Evolutionary conservation across 2,113 vertebrate genomes (phyloP).

Genomic region (Ictalurus punctatus): DNA sequence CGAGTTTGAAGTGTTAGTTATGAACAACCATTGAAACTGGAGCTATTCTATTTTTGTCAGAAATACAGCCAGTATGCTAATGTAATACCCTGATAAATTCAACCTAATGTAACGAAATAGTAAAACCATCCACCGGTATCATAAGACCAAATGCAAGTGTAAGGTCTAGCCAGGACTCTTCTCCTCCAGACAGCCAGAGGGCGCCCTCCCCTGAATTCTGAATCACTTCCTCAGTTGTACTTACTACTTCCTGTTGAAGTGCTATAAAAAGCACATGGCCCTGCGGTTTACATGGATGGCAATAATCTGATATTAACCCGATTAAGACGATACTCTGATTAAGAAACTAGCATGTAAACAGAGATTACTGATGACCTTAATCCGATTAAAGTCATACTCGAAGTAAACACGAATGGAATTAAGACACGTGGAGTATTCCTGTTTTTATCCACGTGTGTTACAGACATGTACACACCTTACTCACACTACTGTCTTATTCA

Average conservation of each 20-base stretch:
- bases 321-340: too few species aligned
- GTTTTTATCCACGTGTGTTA: too few species aligned
- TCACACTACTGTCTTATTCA: too few species aligned
- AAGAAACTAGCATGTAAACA: too few species aligned
- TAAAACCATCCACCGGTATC: neutral
- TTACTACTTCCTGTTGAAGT: neutral
- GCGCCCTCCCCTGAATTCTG: neutral
- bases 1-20: neutral
- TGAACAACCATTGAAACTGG: neutral
- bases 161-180: neutral
- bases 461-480: too few species aligned
- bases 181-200: neutral
- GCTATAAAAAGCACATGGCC: neutral
- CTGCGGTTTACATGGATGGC: neutral
- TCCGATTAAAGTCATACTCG: too few species aligned
- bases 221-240: neutral
- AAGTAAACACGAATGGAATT: too few species aligned
- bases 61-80: neutral
- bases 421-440: too few species aligned
- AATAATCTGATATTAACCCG: too few species aligned
- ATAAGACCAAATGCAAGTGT: neutral
- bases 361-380: too few species aligned
- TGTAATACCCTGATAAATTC: neutral
- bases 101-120: neutral
- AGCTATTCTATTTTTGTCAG: neutral